These are phyloP conservation scores for Anaspis maculata DNA, from an alignment of 2,888 invertebrate species.

Conservation along the genomic window DNA sequence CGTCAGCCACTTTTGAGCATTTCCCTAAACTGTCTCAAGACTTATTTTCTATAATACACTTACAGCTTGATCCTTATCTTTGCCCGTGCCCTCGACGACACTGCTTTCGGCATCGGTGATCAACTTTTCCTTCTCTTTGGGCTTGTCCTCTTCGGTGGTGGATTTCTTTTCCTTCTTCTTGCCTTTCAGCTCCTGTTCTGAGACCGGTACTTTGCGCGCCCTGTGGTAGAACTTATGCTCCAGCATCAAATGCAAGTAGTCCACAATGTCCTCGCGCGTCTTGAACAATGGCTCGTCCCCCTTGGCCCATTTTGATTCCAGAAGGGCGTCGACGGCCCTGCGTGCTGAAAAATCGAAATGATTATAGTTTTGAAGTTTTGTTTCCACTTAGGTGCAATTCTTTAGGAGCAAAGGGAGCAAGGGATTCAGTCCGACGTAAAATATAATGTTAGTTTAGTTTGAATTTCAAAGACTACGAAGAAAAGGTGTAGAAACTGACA, in stretches of 20 bases:
- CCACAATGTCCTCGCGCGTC: slow-evolving; percentile 69
- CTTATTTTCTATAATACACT: not conserved
- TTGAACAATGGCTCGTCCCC: slow-evolving; percentile 70
- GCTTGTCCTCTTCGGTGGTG: slow-evolving; percentile 37
- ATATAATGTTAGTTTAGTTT: too few species aligned
- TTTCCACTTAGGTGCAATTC: too few species aligned
- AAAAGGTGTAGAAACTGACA: too few species aligned
- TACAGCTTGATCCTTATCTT: slow-evolving; percentile 37
- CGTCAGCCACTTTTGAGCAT: too few species aligned
- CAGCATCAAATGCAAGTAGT: slow-evolving; percentile 76
- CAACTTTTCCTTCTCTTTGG: slow-evolving; percentile 46
- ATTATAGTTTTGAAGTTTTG: too few species aligned
- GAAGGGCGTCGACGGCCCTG: slow-evolving; percentile 81
- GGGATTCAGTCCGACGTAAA: too few species aligned
- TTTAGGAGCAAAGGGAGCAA: too few species aligned
- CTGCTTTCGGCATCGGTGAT: slow-evolving; percentile 46
- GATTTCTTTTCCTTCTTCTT: slow-evolving; percentile 51
- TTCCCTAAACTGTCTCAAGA: slow-evolving; percentile 2
- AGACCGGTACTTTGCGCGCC: slow-evolving; percentile 78
- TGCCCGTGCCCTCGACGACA: slow-evolving; percentile 46
- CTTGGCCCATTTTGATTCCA: slow-evolving; percentile 85
- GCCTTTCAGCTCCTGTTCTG: slow-evolving; percentile 57
- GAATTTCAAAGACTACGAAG: too few species aligned
- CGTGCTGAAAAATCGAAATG: slow-evolving; percentile 5
- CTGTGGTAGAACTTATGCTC: slow-evolving; percentile 93